Evolutionary conservation across 2,113 vertebrate species (phyloP), one percentile per base, ranked within the genome.

Genomic region (Butorides virescens): DNA sequence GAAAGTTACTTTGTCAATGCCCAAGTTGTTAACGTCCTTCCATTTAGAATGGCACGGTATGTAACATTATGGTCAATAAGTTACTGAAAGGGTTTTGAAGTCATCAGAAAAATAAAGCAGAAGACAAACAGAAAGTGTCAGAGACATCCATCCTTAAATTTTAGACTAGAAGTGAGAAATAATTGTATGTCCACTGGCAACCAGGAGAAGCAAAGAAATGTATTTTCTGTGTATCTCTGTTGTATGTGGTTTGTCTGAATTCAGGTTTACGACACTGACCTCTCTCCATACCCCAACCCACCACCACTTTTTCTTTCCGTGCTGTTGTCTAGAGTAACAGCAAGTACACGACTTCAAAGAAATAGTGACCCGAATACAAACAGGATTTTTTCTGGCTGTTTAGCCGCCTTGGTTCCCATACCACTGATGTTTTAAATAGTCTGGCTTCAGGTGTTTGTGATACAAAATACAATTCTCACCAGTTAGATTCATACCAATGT

Each of bases 291-390:
- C 17, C 34, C 67, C 11, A 32, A 5, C 27, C 16, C n/a, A 56
- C 32, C 63, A 61, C 26, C 39, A 61, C 21, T 83, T 65, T 58
- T 89, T 74, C 56, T 81, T 73, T 68, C 53, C 21, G 14, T 36
- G 29, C 17, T 34, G 3, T 76, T 92, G 86, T 91, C 72, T 88
- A 63, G 74, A 88, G 68, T 50, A 86, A 47, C 42, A 53, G 62
- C 34, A 76, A 94, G n/a, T 47, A 77, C 22, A 47, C 7, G 63
- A 56, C 52, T 77, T 68, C 52, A 83, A 91, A 74, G 58, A 89
- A 84, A 66, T 59, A 66, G 59, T 93, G 89, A 95, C 91, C 94
- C 92, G 95, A 86, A 95, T 95, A 71, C 74, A 78, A 93, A 88
- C 49, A 76, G 37, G 82, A 80, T 95, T 94, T 95, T 95, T 65